phyloP scores from a whole-genome alignment of 2,888 invertebrate species.

The Andrena dorsata region DNA sequence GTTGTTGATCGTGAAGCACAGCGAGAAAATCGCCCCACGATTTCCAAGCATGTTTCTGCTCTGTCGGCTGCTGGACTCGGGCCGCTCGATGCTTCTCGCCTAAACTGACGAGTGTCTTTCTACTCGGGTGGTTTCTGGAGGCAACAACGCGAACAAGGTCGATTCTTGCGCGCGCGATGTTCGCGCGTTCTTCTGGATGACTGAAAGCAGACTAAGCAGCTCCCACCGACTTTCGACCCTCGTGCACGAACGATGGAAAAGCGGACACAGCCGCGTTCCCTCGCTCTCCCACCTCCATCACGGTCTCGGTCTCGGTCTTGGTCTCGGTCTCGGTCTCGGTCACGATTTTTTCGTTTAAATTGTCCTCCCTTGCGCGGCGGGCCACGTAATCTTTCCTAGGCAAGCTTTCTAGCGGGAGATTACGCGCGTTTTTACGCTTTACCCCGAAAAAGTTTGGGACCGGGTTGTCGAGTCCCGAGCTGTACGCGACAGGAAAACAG shows the following conservation, averaged over 20 bases:
- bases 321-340: conserved; percentile 36
- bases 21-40: conserved; percentile 47
- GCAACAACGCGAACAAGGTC: conserved; percentile 24
- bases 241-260: conserved; percentile 70
- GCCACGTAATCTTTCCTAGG: too few species aligned
- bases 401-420: too few species aligned
- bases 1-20: conserved; percentile 48
- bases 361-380: conserved; percentile 16
- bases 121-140: not conserved
- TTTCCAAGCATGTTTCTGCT: conserved; percentile 55
- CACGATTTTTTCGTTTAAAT: conserved; percentile 17
- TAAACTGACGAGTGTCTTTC: conserved; percentile 9
- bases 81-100: not conserved
- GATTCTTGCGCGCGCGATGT: conserved; percentile 56
- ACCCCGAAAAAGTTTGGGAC: too few species aligned
- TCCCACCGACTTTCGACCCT: conserved; percentile 53
- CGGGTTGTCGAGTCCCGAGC: too few species aligned
- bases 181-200: conserved; percentile 80
- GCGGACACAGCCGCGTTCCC: conserved; percentile 74
- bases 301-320: conserved; percentile 27
- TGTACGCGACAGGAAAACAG: not conserved
- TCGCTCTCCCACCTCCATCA: conserved; percentile 61
- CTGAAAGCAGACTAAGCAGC: conserved; percentile 75
- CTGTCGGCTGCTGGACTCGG: not conserved
- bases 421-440: too few species aligned